Base-by-base conservation (phyloP, 1,140 invertebrate genomes). In the Pogonomyrmex barbatus region DNA sequence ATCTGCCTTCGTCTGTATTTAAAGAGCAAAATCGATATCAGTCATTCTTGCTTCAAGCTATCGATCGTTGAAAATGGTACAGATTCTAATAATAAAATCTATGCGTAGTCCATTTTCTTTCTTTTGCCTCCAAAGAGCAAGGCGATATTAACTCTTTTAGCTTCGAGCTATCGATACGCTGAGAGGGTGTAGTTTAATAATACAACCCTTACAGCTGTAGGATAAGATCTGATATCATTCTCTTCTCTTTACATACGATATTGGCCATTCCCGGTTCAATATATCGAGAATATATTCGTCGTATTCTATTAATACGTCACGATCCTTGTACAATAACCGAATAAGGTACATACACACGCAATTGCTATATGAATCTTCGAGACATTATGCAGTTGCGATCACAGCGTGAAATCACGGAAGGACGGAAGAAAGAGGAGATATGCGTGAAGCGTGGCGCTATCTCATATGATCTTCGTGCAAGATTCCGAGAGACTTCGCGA, bases 121-220 rank as follows among this genome's bases (percentile, higher is more conserved):
- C 12, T 58, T 75, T 75, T 39, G 10, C 17, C 4, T 36, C 10
- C 17, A 75, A 75, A 39, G 2, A 75, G 33, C 8, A 56, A 75
- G 10, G 33, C 4, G 3, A 58, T 75, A 56, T 75, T 75, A 54
- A 75, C 36, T 56, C 9, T 39, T 6, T 10, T 56, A 56, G n/a
- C 52, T 75, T 42, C n/a, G 52, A 75, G 71, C 52, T 75, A 75
- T 14, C 52, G n/a, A 75, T 75, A 58, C 52, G 52, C 36, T n/a
- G 39, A 4, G n/a, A 45, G 39, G 4, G 12, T 5, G 17, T 75
- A 75, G n/a, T 58, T 45, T 58, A 73, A 56, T 73, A 73, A 56
- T 39, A 56, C 14, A 36, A 9, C 33, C 14, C 33, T 73, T 17
- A 52, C 47, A n/a, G 5, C 9, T 12, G 6, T 8, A 56, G 33